A percentile compares a stretch with the other conserved stretches of the same genome.
Evolutionary conservation across 92 coral and sea anemone genomes (phyloP).

Genomic region (Palythoa caribaeorum): DNA sequence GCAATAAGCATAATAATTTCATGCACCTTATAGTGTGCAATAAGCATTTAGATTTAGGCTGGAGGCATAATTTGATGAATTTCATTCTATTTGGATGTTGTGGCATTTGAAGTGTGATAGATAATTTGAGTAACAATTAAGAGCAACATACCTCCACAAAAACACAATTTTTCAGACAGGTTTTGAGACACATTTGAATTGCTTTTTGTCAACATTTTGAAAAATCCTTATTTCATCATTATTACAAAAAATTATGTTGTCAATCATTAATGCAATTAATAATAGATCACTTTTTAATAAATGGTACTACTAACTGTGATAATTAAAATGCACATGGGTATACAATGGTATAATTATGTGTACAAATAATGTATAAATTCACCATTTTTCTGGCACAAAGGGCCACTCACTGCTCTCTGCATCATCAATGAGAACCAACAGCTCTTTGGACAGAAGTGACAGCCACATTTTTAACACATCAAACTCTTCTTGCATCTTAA

Average conservation of each 20-base stretch:
- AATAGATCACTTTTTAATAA: too few relatives aligned
- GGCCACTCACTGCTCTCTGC: constrained; percentile 92
- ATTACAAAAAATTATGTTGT: not conserved
- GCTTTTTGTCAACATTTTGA: not conserved
- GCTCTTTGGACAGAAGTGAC: constrained; percentile 73
- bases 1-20: too few relatives aligned
- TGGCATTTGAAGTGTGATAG: too few relatives aligned
- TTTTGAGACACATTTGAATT: not conserved
- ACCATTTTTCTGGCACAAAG: constrained; percentile 99
- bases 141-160: too few relatives aligned
- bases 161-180: not conserved
- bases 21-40: too few relatives aligned
- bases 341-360: not conserved
- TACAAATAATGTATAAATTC: not conserved
- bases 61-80: too few relatives aligned
- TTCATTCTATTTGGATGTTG: too few relatives aligned
- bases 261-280: too few relatives aligned
- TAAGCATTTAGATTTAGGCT: too few relatives aligned
- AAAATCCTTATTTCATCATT: not conserved
- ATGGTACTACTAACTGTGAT: not conserved
- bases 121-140: too few relatives aligned
- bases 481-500: constrained; percentile 33
- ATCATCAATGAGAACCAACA: constrained; percentile 66
- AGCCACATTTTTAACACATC: constrained; percentile 78
- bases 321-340: not conserved